Evolutionary conservation across 92 coral and sea anemone genomes (phyloP).

Genomic region (Palythoa caribaeorum): DNA sequence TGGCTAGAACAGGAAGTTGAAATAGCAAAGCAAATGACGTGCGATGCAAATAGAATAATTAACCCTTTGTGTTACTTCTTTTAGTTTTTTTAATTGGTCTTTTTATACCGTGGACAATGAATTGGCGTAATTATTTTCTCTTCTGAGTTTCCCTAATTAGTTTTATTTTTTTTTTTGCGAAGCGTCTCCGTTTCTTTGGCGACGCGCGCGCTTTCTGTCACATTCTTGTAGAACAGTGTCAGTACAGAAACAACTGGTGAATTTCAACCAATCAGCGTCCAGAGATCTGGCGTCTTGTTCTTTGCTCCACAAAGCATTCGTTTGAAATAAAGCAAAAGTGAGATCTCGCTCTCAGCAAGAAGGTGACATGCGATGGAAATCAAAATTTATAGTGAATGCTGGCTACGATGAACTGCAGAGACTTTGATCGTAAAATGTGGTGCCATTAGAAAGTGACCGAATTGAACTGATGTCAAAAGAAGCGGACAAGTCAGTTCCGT

Average conservation of each 20-base stretch:
- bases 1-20: too few relatives aligned
- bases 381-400: neutral
- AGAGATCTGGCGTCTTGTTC: constrained; percentile 83
- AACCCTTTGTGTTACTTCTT: too few relatives aligned
- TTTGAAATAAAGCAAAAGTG: constrained; percentile 46
- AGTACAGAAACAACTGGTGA: constrained; percentile 63
- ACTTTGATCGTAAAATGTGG: neutral
- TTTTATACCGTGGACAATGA: too few relatives aligned
- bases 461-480: constrained; percentile 38
- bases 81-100: too few relatives aligned
- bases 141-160: too few relatives aligned
- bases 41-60: too few relatives aligned
- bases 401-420: neutral
- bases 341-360: neutral
- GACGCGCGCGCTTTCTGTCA: constrained; percentile 79
- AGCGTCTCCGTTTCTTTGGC: constrained; percentile 37
- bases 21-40: too few relatives aligned
- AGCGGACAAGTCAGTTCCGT: constrained; percentile 14
- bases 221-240: constrained; percentile 55
- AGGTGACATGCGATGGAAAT: neutral
- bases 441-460: neutral
- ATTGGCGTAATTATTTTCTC: too few relatives aligned
- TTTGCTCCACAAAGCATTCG: constrained; percentile 64
- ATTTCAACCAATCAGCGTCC: constrained; percentile 77
- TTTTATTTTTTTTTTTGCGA: too few relatives aligned